Base-by-base conservation (phyloP, 2,797 vertebrate genomes). In the Acanthiza pusilla region DNA sequence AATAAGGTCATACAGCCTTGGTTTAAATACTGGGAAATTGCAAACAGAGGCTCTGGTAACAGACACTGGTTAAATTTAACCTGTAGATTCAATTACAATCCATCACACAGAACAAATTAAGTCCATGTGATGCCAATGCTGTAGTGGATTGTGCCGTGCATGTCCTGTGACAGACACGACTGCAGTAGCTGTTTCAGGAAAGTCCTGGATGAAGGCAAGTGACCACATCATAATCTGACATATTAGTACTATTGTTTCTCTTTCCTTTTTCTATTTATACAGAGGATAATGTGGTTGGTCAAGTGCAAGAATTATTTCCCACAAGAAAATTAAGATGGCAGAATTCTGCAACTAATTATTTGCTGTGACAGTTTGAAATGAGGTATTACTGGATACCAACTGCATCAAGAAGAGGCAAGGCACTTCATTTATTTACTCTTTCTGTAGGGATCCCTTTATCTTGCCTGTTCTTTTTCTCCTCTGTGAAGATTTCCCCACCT, bases 101-200 rank as follows among this genome's bases (percentile, higher is more conserved):
- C 51, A 84, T 86, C 91, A 91, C 70, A 66, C 29, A 71, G 94
- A 91, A 66, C 26, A 91, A 88, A 96, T 85, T 65, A 66, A 84
- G 92, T 88, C 79, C 91, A 36, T 9, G 45, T 26, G 54, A 75
- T 1, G 0, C 51, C 88, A 85, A 81, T 21, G 73, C 76, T 70
- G n/a, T 25, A 51, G 67, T 0, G 2, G 62, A 85, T 62, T 85
- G 85, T 62, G 45, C 16, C 0, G 0, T 10, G 51, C 47, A 68
- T n/a, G n/a, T 61, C 68, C 91, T 75, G 57, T 17, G 76, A 92
- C 65, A 87, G 61, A 54, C 38, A 58, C 0, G 0, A 47, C 50
- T 18, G 57, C 60, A 80, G 91, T 57, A 79, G 77, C 77, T 84
- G 63, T 4, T 62, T 32, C 32, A 36, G 68, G 50, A 23, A 80